Conservation (phyloP, 2,888 invertebrate genomes). For the Adela reaumurella region DNA sequence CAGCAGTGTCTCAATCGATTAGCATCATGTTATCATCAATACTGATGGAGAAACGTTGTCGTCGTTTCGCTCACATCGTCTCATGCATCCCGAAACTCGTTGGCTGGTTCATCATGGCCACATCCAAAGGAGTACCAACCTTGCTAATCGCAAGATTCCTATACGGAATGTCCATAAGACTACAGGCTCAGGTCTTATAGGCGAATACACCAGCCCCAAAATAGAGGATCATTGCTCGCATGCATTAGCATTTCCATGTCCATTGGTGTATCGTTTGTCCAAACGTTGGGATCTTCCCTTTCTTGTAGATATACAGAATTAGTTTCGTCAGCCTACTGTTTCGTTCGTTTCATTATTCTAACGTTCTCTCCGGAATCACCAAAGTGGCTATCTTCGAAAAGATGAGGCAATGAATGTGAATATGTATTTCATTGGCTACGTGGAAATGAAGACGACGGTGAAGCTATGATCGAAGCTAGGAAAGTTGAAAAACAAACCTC, state of each 20-base stretch:
- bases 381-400: constrained; percentile 57
- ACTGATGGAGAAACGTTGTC: constrained; percentile 48
- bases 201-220: constrained; percentile 52
- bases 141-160: constrained; percentile 26
- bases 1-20: constrained; percentile 27
- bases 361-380: constrained; percentile 58
- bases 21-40: constrained; percentile 27
- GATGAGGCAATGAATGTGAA: constrained; percentile 48
- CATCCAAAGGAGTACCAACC: constrained; percentile 24
- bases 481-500: constrained; percentile 8
- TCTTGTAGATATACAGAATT: constrained; percentile 52
- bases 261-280: constrained; percentile 53
- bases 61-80: constrained; percentile 40
- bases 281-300: constrained; percentile 55
- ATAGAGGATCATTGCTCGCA: constrained; percentile 56
- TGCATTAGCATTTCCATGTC: constrained; percentile 53
- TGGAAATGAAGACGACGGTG: constrained; percentile 33
- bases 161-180: constrained; percentile 47
- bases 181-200: constrained; percentile 48
- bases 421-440: constrained; percentile 53
- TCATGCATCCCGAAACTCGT: constrained; percentile 35
- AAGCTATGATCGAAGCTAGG: constrained; percentile 27
- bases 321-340: constrained; percentile 34
- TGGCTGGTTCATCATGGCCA: constrained; percentile 51
- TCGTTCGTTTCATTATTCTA: constrained; percentile 32